phyloP scores from a whole-genome alignment of 2,797 vertebrate genomes.

The Sarcoramphus papa region DNA sequence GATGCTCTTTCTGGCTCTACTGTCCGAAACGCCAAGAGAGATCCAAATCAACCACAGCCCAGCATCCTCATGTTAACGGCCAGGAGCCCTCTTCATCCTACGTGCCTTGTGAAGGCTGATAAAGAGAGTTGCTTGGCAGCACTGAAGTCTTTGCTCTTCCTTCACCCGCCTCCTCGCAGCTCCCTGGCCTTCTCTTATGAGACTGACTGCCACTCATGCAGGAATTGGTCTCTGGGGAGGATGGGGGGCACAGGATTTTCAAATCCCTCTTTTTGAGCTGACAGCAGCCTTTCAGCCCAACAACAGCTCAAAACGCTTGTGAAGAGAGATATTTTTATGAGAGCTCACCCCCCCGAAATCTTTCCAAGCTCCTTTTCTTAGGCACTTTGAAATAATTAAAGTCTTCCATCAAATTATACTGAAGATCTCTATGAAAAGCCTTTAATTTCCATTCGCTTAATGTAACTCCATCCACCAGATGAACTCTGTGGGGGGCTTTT shows the following conservation, averaged over 20 bases:
- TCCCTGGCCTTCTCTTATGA: not conserved
- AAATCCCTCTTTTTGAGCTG: constrained; percentile 21
- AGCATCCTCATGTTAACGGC: accelerated
- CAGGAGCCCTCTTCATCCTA: not conserved
- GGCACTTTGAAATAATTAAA: constrained; percentile 73
- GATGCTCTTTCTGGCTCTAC: not conserved
- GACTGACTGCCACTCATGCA: not conserved
- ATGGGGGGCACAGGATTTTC: not conserved
- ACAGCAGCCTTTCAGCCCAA: constrained; percentile 48
- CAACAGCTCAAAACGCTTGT: not conserved
- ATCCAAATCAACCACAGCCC: not conserved
- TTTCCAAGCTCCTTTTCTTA: constrained; percentile 57
- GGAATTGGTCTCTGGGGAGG: constrained; percentile 16
- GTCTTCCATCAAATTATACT: constrained; percentile 73
- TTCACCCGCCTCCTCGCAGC: not conserved
- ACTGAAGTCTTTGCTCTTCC: not conserved
- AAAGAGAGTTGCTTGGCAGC: not conserved
- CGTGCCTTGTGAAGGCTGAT: not conserved
- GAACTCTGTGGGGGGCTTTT: constrained; percentile 42
- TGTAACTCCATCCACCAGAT: constrained; percentile 63
- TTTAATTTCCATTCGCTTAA: constrained; percentile 70
- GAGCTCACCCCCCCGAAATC: constrained; percentile 27
- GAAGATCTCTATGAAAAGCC: constrained; percentile 69
- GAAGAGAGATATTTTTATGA: constrained; percentile 55
- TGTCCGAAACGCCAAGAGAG: not conserved